Conservation (phyloP, 2,888 invertebrate species). For the Diarsia dahlii region DNA sequence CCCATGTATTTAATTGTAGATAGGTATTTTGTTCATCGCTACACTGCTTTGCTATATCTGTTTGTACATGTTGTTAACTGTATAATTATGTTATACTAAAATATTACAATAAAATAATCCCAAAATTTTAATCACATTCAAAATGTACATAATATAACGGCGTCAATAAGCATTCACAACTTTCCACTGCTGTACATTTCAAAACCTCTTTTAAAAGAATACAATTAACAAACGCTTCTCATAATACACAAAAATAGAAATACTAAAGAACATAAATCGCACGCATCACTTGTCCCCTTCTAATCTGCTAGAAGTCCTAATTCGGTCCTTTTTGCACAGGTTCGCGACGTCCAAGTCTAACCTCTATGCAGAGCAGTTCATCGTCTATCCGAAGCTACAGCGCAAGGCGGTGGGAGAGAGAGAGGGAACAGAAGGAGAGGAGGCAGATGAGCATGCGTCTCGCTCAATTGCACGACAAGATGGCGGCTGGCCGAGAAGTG, state of each 20-base stretch:
- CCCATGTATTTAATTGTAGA: constrained; percentile 35
- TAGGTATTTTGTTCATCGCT: constrained; percentile 42
- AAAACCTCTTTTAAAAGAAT: constrained; percentile 31
- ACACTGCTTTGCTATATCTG: constrained; percentile 57
- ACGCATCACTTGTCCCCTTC: constrained; percentile 42
- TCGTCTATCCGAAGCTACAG: constrained; percentile 96
- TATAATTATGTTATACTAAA: constrained; percentile 6
- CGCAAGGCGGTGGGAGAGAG: constrained; percentile 94
- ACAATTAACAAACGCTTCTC: constrained; percentile 55
- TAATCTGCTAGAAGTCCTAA: constrained; percentile 44
- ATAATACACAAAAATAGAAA: constrained; percentile 37
- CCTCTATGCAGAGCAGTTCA: constrained; percentile 95
- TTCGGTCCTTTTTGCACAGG: constrained; percentile 87
- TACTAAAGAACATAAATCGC: constrained; percentile 32
- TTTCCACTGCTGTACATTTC: constrained; percentile 46
- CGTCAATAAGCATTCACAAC: constrained; percentile 35
- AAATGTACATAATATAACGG: background rate
- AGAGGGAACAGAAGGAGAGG: constrained; percentile 95
- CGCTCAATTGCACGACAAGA: constrained; percentile 92
- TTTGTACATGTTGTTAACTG: constrained; percentile 45
- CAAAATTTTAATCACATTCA: background rate
- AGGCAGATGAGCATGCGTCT: constrained; percentile 95
- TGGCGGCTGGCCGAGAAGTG: constrained; percentile 88
- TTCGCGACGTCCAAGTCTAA: constrained; percentile 96
- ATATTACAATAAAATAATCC: background rate